Base-by-base conservation (phyloP, 2,888 invertebrate species). In the Crepidodera aurea region DNA sequence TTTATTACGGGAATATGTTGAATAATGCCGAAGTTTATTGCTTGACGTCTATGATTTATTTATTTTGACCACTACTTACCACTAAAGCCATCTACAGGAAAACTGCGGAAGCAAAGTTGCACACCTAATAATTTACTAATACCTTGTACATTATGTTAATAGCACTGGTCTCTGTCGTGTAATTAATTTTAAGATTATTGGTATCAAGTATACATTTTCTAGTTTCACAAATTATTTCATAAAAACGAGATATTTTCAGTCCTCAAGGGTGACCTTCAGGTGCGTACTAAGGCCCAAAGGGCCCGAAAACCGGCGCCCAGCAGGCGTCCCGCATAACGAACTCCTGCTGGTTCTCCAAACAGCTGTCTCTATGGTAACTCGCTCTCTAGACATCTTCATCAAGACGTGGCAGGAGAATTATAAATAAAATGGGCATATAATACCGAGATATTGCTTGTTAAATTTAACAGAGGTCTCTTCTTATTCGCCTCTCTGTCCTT, bases 301-400 rank as follows among this genome's bases (percentile, higher is more conserved):
- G 27, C 57, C 25, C 48, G 37, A 40, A 48, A 57, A 27, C 27
- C 16, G 27, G 32, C 25, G 25, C 57, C 62, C 62, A 62, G 62
- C 63, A 29, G 58, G 62, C 58, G 54, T 42, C 29, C 62, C 58
- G 37, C 54, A 55, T 59, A 55, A 63, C 54, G 59, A 59, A 55
- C 44, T 37, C 63, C 63, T 18, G 63, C 63, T 59, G 67, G 40
- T 64, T 60, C 73, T 75, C 70, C 71, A 75, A 78, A 76, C 79
- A 79, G 77, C 79, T 79, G 79, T 78, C 80, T 75, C 77, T 78
- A 76, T 72, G 75, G 74, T 75, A 77, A 77, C 78, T 76, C 72
- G 74, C 72, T 75, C 73, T 72, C 75, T 77, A 78, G 78, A 80
- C 78, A 77, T 79, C 79, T 80, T 79, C 78, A 80, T 80, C 79